Percentiles rank a stretch among this genome's conserved stretches.
Conservation (phyloP, 2,797 vertebrate genomes). For the Diplodus puntazzo region DNA sequence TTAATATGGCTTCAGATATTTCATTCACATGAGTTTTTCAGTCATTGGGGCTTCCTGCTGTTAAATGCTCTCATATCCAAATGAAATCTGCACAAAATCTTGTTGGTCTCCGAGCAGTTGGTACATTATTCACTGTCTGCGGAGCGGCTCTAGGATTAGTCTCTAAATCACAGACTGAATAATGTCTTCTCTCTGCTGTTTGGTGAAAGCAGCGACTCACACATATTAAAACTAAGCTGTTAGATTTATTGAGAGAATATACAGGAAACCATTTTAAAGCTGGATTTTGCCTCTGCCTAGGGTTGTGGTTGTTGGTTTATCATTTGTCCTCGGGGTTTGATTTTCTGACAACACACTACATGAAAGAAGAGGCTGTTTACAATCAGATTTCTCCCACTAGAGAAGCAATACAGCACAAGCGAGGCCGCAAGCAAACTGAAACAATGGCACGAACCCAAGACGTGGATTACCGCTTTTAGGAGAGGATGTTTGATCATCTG, state of each 20-base stretch:
- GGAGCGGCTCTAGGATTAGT: constrained; percentile 14
- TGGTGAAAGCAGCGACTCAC: neutral
- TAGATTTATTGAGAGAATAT: neutral
- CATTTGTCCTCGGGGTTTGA: constrained; percentile 22
- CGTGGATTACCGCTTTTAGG: neutral
- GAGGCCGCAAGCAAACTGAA: neutral
- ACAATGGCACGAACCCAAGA: neutral
- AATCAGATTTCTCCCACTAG: neutral
- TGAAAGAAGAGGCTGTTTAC: constrained; percentile 22
- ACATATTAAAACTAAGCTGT: constrained; percentile 3
- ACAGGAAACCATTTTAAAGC: neutral
- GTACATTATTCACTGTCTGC: constrained; percentile 20
- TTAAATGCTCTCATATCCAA: neutral
- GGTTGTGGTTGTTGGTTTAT: constrained; percentile 14
- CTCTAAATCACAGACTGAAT: constrained; percentile 16
- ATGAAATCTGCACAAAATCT: neutral
- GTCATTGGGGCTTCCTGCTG: neutral
- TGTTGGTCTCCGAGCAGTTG: neutral
- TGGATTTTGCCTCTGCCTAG: neutral
- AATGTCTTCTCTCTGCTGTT: constrained; percentile 7
- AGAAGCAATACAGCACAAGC: neutral
- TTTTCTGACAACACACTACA: constrained; percentile 15
- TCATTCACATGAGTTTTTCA: neutral
- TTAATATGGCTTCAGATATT: neutral
- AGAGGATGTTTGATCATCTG: neutral